phyloP scores from a whole-genome alignment of 2,888 invertebrate genomes.

The Leucania comma region DNA sequence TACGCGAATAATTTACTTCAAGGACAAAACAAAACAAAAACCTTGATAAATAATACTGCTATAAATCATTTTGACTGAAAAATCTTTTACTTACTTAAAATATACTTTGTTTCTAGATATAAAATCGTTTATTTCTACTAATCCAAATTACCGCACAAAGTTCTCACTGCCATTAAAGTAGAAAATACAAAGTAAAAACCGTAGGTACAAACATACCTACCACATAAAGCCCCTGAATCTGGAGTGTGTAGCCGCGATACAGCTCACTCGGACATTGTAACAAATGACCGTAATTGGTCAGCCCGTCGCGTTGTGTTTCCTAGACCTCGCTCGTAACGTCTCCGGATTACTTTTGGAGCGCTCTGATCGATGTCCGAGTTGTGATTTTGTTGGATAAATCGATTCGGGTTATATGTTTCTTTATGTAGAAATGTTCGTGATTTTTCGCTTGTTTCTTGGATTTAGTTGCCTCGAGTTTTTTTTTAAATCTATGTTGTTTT shows the following conservation, averaged over 20 bases:
- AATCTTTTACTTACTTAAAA: too few relatives aligned
- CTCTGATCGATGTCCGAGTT: constrained; percentile 68
- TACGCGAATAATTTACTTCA: too few relatives aligned
- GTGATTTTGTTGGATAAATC: constrained; percentile 65
- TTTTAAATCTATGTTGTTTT: not conserved
- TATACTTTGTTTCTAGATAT: too few relatives aligned
- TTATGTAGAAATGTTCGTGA: constrained; percentile 10
- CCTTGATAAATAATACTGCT: too few relatives aligned
- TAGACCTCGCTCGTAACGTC: constrained; percentile 60
- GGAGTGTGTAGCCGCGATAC: constrained; percentile 62
- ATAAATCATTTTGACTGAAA: too few relatives aligned
- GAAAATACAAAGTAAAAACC: constrained; percentile 3
- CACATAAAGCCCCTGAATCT: constrained; percentile 47
- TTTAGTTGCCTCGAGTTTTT: not conserved
- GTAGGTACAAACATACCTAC: constrained; percentile 11
- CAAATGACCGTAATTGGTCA: constrained; percentile 77
- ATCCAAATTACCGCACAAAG: not conserved
- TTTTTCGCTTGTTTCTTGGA: constrained; percentile 2
- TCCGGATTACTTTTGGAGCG: constrained; percentile 65
- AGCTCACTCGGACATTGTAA: constrained; percentile 67
- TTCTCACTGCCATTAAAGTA: not conserved
- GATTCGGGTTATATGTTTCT: constrained; percentile 32
- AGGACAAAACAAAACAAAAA: too few relatives aligned
- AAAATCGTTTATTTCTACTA: too few relatives aligned
- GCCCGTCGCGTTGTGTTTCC: constrained; percentile 71